phyloP scores from a whole-genome alignment of 2,888 invertebrate genomes.

The Tetropium fuscum region DNA sequence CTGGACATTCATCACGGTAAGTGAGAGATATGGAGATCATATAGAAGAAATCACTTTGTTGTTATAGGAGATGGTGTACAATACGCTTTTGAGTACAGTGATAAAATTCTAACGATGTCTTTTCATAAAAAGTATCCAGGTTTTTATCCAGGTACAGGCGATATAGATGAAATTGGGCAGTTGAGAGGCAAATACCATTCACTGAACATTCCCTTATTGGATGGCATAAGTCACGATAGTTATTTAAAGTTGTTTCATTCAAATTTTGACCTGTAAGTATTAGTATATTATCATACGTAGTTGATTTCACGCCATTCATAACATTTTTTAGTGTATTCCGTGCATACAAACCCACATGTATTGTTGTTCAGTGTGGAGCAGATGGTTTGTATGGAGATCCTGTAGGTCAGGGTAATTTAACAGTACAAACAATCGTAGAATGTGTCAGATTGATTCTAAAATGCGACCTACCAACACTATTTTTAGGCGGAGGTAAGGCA shows the following conservation, averaged over 20 bases:
- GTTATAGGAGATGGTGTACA: slow-evolving; percentile 84
- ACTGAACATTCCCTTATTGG: slow-evolving; percentile 80
- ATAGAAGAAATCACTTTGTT: too few relatives aligned
- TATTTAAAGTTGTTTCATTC: slow-evolving; percentile 71
- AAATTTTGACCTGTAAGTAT: slow-evolving; percentile 66
- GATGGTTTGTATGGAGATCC: slow-evolving; percentile 82
- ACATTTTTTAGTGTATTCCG: slow-evolving; percentile 61
- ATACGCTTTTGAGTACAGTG: slow-evolving; percentile 79
- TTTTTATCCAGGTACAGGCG: slow-evolving; percentile 83
- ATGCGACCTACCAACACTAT: slow-evolving; percentile 73
- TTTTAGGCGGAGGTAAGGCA: slow-evolving; percentile 81
- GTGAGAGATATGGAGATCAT: too few relatives aligned
- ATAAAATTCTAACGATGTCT: slow-evolving; percentile 81
- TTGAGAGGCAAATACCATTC: slow-evolving; percentile 74
- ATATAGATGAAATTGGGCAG: slow-evolving; percentile 72
- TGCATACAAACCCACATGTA: slow-evolving; percentile 73
- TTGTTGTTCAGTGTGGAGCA: slow-evolving; percentile 87
- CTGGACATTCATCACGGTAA: slow-evolving; percentile 87
- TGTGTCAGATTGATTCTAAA: slow-evolving; percentile 72
- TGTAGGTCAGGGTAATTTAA: slow-evolving; percentile 78
- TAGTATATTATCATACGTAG: not conserved
- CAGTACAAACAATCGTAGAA: slow-evolving; percentile 70
- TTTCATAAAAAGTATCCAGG: slow-evolving; percentile 82
- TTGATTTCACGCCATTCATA: too few relatives aligned
- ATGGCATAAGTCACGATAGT: slow-evolving; percentile 74